Base-by-base conservation (phyloP, 2,888 invertebrate genomes). In the Syritta pipiens region DNA sequence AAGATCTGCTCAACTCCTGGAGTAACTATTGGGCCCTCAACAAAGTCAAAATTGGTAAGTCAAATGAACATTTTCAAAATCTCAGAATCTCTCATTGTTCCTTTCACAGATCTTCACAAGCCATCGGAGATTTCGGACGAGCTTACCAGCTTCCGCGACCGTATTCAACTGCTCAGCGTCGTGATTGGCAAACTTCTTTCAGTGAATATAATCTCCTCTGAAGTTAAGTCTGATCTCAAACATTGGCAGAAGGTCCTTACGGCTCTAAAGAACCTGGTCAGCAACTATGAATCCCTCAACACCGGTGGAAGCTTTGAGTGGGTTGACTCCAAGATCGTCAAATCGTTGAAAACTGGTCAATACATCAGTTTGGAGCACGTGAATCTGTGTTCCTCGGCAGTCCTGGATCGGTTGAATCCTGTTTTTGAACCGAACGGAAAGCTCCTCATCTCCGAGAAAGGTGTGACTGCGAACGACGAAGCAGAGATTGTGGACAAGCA, bases 371-470 rank as follows among this genome's bases (percentile, higher is more conserved):
- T 97, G 67, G 97, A 97, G 88, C 97, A 98, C 88, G 98, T 97
- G 1, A 98, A 99, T 90, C 92, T 98, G 60, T 98, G 98, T 86
- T 97, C 97, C 82, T 94, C 99, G 0, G 98, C 99, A 5, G 97
- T 99, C 6, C 89, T 99, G 83, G 99, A 99, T 89, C 93, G 99
- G 82, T 90, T 99, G 10, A 99, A 99, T 90, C 96, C 95, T 0
- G 91, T 99, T 5, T 91, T 99, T 84, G 99, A 99, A 89, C 96
- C 97, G 0, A 93, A 94, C 82, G 99, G 99, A 0, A 93, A 93
- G 1, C 90, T 99, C 3, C 93, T 93, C 60, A 92, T 99, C 68
- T 95, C 96, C 1, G 99, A 99, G 90, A 92, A 97, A 83, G 98
- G 99, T 2, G 94, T 95, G 20, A 90, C 91, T 71, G 88, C 90